Percentiles rank a stretch among this genome's conserved stretches.
These are phyloP conservation scores for Chloropsis hardwickii DNA, from an alignment of 2,113 vertebrate genomes.

Conservation along the genomic window DNA sequence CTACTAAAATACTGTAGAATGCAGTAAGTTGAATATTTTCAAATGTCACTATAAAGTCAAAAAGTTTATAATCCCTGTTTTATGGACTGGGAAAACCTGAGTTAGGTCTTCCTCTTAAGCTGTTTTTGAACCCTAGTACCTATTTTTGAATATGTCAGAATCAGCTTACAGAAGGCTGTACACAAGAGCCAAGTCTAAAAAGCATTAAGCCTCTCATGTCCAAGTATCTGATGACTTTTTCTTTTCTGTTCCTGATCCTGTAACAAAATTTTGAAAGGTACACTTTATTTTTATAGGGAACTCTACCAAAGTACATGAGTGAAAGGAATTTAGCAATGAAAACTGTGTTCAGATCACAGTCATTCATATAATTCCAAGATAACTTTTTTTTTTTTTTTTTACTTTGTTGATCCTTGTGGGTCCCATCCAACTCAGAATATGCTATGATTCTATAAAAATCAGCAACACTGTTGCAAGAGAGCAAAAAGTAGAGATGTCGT, in stretches of 20 bases:
- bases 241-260: not conserved
- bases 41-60: not conserved
- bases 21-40: not conserved
- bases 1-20: not conserved
- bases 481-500: not conserved
- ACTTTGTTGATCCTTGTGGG: not conserved
- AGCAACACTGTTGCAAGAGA: not conserved
- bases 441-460: not conserved
- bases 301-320: rapidly evolving
- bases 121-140: not conserved
- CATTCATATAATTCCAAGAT: not conserved
- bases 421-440: not conserved
- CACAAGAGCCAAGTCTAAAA: not conserved
- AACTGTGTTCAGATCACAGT: not conserved
- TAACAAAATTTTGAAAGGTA: not conserved
- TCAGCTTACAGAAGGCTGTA: not conserved
- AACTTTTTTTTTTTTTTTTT: not conserved
- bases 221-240: not conserved
- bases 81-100: not conserved
- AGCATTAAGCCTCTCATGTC: not conserved
- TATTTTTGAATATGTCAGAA: not conserved
- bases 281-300: not conserved
- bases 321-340: not conserved
- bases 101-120: not conserved
- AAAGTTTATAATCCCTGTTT: not conserved